Conservation (phyloP, 1,140 invertebrate genomes). For the Bombus picipes region DNA sequence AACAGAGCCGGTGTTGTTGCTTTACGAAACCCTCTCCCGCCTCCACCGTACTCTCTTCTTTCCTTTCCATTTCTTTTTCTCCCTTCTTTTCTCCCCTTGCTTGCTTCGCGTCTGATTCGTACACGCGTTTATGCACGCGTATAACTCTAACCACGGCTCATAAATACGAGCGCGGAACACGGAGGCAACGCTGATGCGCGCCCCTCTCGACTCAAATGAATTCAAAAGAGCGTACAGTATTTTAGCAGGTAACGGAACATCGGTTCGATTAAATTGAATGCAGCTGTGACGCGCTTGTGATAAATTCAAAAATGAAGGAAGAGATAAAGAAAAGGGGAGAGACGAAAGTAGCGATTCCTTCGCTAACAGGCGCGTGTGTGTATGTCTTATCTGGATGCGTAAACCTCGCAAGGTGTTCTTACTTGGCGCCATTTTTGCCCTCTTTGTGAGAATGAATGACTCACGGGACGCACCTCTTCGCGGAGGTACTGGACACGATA, state of each 20-base stretch:
- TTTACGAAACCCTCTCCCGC: background rate
- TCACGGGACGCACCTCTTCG: background rate
- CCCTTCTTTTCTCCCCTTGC: background rate
- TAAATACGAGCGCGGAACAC: slow-evolving; percentile 14
- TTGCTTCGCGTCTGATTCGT: slow-evolving; percentile 1
- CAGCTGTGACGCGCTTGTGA: slow-evolving; percentile 11
- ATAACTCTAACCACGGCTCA: background rate
- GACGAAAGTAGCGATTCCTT: background rate
- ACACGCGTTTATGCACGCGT: slow-evolving; percentile 22
- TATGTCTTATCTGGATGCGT: slow-evolving; percentile 30
- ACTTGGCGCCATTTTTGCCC: slow-evolving; percentile 14
- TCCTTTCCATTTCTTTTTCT: background rate
- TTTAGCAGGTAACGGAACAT: slow-evolving; percentile 60
- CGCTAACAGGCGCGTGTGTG: background rate
- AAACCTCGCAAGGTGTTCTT: slow-evolving; percentile 23
- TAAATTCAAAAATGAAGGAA: slow-evolving; percentile 3
- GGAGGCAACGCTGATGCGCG: background rate
- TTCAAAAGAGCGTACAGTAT: slow-evolving; percentile 49
- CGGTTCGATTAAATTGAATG: slow-evolving; percentile 59
- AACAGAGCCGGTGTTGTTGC: slow-evolving; percentile 5
- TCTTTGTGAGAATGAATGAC: slow-evolving; percentile 22
- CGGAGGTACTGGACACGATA: background rate
- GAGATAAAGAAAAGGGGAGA: background rate
- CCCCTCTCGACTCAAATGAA: slow-evolving; percentile 17
- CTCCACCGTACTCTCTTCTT: background rate